Base-by-base conservation (phyloP, 2,888 invertebrate species). In the Cheilosia scutellata region DNA sequence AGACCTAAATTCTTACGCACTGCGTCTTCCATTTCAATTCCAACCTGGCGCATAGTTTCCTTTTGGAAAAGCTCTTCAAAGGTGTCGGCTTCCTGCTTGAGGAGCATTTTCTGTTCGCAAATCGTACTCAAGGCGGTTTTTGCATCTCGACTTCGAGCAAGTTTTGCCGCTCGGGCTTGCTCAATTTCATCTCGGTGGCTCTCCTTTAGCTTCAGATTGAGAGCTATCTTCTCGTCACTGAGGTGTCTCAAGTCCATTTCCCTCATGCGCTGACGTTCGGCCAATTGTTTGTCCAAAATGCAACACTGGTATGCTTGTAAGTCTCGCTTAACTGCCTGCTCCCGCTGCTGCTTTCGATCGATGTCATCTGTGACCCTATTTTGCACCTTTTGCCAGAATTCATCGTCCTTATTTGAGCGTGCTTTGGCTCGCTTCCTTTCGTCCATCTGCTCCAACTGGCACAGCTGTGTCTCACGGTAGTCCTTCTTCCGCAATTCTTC, bases 361-460 rank as follows among this genome's bases (percentile, higher is more conserved):
- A 55, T 87, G 0, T 86, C 82, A 5, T 76, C 68, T 44, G 88
- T 87, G 27, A 89, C 88, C 0, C 86, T 87, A 2, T 88, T 75
- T n/a, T 90, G 88, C 6, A 91, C 88, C 13, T 88, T 70, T 4
- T 79, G 16, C 91, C 91, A 91, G 60, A 89, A 89, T 2, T 87
- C 87, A 0, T 91, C 90, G 6, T 88, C 47, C 27, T 90, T 88
- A 37, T 88, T 88, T 9, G 90, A 88, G 0, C 88, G 88, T 0
- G 72, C 76, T n/a, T 88, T 51, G n/a, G 87, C 87, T 1, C 90
- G 88, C 27, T 88, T 74, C 25, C 89, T 90, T n/a, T 92, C 91
- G 11, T 88, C 80, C 31, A 92, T 92, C 75, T 92, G 91, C 60
- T 91, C 89, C 74, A 89, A 88, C 62, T 90, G 91, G n/a, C 90